Conservation (phyloP, 2,888 invertebrate genomes). For the Andrena marginata region DNA sequence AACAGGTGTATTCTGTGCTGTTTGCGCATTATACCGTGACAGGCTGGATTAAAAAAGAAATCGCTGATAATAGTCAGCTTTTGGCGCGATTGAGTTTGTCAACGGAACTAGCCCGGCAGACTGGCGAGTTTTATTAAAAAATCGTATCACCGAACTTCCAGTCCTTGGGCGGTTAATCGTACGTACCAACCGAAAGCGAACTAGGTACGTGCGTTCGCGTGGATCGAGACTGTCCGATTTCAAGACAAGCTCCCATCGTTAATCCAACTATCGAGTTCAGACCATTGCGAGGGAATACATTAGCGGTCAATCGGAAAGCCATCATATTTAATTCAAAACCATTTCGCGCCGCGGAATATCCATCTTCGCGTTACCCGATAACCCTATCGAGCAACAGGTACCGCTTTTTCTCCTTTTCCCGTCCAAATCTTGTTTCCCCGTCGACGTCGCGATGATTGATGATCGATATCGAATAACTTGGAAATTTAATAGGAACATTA, state of each 20-base stretch:
- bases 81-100: constrained; percentile 17
- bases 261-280: neutral
- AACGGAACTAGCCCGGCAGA: neutral
- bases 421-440: constrained; percentile 45
- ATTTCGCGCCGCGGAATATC: constrained; percentile 17
- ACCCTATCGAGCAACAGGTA: constrained; percentile 69
- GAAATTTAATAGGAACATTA: constrained; percentile 54
- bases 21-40: constrained; percentile 55
- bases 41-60: constrained; percentile 33
- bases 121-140: neutral
- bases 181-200: no score
- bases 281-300: neutral
- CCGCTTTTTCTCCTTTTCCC: constrained; percentile 51
- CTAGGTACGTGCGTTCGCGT: neutral
- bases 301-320: neutral
- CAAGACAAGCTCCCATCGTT: neutral
- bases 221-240: neutral
- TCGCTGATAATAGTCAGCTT: constrained; percentile 40
- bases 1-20: constrained; percentile 71
- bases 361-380: constrained; percentile 39
- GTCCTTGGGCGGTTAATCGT: no score
- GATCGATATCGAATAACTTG: constrained; percentile 55
- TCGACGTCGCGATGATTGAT: constrained; percentile 54
- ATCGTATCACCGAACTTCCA: no score
- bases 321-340: constrained; percentile 21